phyloP scores from a whole-genome alignment of 2,797 vertebrate species.

The Sebastes itinus region DNA sequence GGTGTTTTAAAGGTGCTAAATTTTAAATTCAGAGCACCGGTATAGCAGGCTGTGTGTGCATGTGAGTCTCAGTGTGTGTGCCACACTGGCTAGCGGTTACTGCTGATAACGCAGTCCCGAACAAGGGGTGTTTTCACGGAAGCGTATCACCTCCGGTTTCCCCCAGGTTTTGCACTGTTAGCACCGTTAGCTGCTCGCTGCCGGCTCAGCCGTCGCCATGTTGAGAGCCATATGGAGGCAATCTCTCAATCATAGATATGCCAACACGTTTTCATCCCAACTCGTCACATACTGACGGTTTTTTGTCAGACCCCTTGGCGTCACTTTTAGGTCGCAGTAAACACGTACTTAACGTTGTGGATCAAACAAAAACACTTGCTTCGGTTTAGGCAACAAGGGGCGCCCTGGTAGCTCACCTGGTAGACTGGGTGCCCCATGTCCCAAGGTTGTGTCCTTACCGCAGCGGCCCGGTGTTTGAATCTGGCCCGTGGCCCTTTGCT shows the following conservation, averaged over 20 bases:
- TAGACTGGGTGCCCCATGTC: too few species aligned
- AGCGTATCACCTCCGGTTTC: neutral
- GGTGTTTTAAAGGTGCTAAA: slow-evolving; percentile 10
- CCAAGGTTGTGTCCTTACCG: too few species aligned
- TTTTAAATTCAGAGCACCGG: neutral
- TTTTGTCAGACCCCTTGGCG: too few species aligned
- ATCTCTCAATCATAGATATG: neutral
- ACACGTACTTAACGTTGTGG: too few species aligned
- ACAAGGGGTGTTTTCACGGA: neutral
- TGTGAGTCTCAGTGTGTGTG: neutral
- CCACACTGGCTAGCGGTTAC: neutral
- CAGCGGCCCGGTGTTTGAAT: too few species aligned
- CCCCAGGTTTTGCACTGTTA: neutral
- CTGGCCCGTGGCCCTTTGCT: too few species aligned
- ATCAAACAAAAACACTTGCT: too few species aligned
- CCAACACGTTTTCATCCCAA: too few species aligned
- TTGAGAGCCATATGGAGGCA: neutral
- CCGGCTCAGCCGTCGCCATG: neutral
- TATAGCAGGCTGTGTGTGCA: neutral
- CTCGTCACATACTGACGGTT: too few species aligned
- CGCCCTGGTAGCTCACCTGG: too few species aligned
- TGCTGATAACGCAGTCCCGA: neutral
- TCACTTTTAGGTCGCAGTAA: too few species aligned
- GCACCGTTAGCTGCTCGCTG: neutral
- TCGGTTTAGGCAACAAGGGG: too few species aligned